These are phyloP conservation scores for Archips crataeganus DNA, from an alignment of 2,888 invertebrate species.

Conservation along the genomic window DNA sequence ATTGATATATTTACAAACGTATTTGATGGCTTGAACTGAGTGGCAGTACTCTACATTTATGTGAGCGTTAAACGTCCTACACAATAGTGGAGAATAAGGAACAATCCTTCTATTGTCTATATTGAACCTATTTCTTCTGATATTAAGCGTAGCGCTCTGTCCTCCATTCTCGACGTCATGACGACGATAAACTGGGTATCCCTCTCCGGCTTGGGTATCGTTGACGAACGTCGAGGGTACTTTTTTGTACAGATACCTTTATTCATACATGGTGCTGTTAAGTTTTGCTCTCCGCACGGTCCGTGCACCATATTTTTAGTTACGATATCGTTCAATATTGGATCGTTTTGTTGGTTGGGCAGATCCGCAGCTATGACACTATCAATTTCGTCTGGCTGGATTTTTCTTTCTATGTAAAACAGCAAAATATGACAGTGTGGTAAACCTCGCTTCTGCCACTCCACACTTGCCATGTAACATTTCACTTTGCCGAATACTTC, in stretches of 20 bases:
- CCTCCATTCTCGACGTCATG: constrained; percentile 11
- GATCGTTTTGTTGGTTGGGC: background rate
- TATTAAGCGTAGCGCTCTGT: background rate
- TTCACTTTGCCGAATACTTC: too few species aligned
- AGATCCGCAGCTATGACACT: background rate
- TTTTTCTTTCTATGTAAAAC: background rate
- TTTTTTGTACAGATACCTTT: constrained; percentile 42
- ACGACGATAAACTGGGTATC: constrained; percentile 43
- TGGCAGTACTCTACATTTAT: constrained; percentile 60
- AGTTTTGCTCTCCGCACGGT: background rate
- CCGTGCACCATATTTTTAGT: constrained; percentile 13
- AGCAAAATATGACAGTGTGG: background rate
- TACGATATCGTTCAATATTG: background rate
- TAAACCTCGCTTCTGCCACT: background rate
- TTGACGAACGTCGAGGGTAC: constrained; percentile 40
- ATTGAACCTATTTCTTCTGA: constrained; percentile 1
- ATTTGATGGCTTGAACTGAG: constrained; percentile 48
- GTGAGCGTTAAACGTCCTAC: constrained; percentile 42
- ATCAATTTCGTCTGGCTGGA: constrained; percentile 4
- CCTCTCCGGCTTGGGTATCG: constrained; percentile 40
- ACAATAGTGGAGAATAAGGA: constrained; percentile 40
- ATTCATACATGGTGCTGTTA: constrained; percentile 42
- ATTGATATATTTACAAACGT: constrained; percentile 48
- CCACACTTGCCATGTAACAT: background rate
- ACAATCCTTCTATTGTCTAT: constrained; percentile 47